These are phyloP conservation scores for Eupithecia abbreviata DNA, from an alignment of 2,888 invertebrate genomes.

Conservation along the genomic window DNA sequence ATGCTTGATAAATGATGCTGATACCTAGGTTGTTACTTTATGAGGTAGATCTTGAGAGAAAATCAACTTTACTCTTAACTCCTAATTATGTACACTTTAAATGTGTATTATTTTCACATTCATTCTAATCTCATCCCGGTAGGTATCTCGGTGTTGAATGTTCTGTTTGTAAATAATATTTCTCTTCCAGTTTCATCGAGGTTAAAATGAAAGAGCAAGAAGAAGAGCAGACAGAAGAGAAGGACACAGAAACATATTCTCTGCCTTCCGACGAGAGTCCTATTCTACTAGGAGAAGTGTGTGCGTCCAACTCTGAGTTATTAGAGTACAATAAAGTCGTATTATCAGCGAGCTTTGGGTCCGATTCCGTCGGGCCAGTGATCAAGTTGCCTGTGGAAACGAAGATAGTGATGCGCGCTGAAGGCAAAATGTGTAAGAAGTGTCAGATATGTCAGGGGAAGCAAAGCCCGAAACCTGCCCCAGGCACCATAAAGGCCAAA, in stretches of 20 bases:
- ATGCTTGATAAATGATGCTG: background rate
- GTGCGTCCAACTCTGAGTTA: background rate
- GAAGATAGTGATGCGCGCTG: conserved; percentile 65
- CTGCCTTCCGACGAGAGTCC: conserved; percentile 4
- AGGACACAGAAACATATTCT: background rate
- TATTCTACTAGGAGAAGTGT: background rate
- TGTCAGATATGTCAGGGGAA: conserved; percentile 41
- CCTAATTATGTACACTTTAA: background rate
- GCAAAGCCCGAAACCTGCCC: conserved; percentile 36
- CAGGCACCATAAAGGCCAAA: conserved; percentile 52
- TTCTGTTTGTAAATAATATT: background rate
- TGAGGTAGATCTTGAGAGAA: too few relatives aligned
- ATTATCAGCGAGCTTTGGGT: conserved; percentile 39
- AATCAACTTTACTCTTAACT: background rate
- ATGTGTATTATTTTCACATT: background rate
- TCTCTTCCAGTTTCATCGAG: conserved; percentile 50
- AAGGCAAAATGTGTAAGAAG: conserved; percentile 42
- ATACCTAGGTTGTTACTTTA: too few relatives aligned
- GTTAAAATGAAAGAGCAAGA: conserved; percentile 33
- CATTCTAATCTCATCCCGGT: background rate
- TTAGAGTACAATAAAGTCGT: conserved; percentile 22
- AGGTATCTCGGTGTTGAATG: background rate
- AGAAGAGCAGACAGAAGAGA: conserved; percentile 1
- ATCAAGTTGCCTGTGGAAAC: conserved; percentile 65
- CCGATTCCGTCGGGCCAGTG: conserved; percentile 60